phyloP scores from a whole-genome alignment of 2,888 invertebrate genomes.

The Lepidochrysops patricia region DNA sequence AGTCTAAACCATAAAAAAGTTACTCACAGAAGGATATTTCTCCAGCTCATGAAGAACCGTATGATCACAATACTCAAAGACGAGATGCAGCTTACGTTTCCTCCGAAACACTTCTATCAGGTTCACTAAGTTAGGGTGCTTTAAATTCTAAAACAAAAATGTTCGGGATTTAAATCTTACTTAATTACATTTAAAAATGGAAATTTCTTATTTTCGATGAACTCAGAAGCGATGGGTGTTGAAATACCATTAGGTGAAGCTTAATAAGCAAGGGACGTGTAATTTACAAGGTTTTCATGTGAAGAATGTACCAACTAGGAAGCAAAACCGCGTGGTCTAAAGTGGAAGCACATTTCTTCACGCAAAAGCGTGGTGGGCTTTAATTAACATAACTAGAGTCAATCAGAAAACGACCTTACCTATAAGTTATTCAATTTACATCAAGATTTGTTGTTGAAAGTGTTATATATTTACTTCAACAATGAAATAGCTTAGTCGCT shows the following conservation, averaged over 20 bases:
- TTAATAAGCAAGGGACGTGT: neutral
- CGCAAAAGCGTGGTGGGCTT: neutral
- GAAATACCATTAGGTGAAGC: too few species aligned
- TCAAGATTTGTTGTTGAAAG: too few species aligned
- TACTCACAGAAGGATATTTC: constrained; percentile 82
- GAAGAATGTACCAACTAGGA: neutral
- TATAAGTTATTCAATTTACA: too few species aligned
- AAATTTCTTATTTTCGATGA: too few species aligned
- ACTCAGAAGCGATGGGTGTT: too few species aligned
- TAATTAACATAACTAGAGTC: too few species aligned
- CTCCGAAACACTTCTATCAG: constrained; percentile 97
- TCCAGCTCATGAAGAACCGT: constrained; percentile 97
- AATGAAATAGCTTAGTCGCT: too few species aligned
- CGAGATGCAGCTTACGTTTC: constrained; percentile 95
- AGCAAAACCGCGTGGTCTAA: neutral
- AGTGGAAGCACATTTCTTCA: neutral
- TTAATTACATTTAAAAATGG: too few species aligned
- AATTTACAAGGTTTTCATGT: neutral
- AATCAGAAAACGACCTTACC: too few species aligned
- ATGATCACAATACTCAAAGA: constrained; percentile 98
- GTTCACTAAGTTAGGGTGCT: constrained; percentile 97
- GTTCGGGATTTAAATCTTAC: too few species aligned
- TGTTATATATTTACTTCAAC: too few species aligned
- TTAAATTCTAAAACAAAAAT: constrained; percentile 86
- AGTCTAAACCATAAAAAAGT: neutral